These are phyloP conservation scores for Sciurus carolinensis DNA, from an alignment of 2,797 vertebrate species.

Conservation along the genomic window DNA sequence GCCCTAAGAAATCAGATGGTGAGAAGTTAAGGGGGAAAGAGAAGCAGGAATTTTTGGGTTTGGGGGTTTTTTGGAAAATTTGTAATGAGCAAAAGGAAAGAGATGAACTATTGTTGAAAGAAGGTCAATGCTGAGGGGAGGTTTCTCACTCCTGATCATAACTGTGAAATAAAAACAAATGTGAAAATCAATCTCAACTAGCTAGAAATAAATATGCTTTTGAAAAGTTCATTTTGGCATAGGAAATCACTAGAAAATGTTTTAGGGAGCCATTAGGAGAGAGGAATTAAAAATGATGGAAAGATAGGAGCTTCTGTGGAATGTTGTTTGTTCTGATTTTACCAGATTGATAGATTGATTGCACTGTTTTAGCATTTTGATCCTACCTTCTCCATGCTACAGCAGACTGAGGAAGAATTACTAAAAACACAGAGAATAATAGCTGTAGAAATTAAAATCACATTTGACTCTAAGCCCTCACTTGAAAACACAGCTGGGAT, in stretches of 20 bases:
- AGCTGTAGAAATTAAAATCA: background rate
- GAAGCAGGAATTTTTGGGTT: background rate
- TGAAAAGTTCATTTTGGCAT: background rate
- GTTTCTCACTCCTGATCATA: background rate
- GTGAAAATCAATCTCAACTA: background rate
- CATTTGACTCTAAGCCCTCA: background rate
- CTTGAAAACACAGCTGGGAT: background rate
- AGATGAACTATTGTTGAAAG: background rate
- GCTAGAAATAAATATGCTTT: background rate
- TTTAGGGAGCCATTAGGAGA: background rate
- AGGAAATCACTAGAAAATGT: background rate
- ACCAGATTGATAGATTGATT: background rate
- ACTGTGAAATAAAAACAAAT: slow-evolving; percentile 33
- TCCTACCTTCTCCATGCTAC: background rate
- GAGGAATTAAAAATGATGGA: background rate
- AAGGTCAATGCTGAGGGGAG: background rate
- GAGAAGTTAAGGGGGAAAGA: background rate
- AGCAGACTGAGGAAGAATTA: background rate
- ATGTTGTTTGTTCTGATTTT: background rate
- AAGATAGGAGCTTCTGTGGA: background rate
- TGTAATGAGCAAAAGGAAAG: background rate
- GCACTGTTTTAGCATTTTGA: background rate
- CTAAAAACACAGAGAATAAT: background rate
- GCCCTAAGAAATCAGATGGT: background rate
- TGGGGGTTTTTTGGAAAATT: background rate